A percentile compares a stretch with the other conserved stretches of the same genome.
These are phyloP conservation scores for Tapirus indicus DNA, from an alignment of 2,797 vertebrate genomes.

Conservation along the genomic window DNA sequence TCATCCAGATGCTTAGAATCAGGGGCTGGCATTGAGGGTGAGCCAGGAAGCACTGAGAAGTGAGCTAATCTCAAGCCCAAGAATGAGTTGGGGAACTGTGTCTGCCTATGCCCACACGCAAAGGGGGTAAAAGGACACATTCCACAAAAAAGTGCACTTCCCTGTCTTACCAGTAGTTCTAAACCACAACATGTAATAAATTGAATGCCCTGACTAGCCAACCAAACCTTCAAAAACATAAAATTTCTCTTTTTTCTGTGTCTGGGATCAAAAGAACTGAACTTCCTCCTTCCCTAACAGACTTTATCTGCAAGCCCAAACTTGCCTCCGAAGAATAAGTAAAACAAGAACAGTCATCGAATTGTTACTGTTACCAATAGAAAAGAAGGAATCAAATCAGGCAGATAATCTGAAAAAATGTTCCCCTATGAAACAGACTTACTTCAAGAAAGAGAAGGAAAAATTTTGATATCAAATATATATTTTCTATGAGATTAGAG, in stretches of 20 bases:
- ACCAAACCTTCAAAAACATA: not conserved
- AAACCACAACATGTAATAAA: not conserved
- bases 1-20: not conserved
- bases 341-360: not conserved
- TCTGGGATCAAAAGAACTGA: constrained; percentile 1
- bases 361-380: not conserved
- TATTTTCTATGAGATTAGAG: constrained; percentile 63
- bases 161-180: not conserved
- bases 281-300: not conserved
- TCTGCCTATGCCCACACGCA: not conserved
- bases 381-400: constrained; percentile 11
- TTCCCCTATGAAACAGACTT: constrained; percentile 14
- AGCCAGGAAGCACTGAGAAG: not conserved
- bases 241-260: not conserved
- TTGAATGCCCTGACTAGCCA: not conserved
- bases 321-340: not conserved
- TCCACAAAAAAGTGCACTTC: not conserved
- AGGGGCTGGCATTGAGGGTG: not conserved
- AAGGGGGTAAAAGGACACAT: not conserved
- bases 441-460: constrained; percentile 41
- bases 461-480: not conserved
- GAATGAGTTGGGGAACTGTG: not conserved
- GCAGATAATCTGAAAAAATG: not conserved
- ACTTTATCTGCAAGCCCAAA: constrained; percentile 19
- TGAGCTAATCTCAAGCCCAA: not conserved